phyloP scores from a whole-genome alignment of 2,888 invertebrate species.

The Molanna angustata region DNA sequence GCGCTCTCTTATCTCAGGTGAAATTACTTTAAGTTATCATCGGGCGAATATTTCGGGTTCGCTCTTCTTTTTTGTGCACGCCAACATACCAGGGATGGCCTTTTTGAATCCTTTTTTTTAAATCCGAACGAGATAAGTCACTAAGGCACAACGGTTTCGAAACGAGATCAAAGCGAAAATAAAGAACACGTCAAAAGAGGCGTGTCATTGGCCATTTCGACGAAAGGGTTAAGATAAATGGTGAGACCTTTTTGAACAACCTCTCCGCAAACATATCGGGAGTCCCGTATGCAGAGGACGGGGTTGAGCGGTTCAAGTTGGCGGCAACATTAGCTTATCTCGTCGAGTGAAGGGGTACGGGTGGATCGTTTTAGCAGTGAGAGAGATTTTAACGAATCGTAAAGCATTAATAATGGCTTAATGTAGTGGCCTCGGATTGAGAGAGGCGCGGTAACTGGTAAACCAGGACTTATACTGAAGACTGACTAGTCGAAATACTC shows the following conservation, averaged over 20 bases:
- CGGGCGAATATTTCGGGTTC: background rate
- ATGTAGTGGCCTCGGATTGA: slow-evolving; percentile 13
- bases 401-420: slow-evolving; percentile 27
- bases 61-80: background rate
- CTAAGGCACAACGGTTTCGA: background rate
- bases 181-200: background rate
- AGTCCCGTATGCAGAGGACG: too few relatives aligned
- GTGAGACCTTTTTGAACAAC: background rate
- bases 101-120: background rate
- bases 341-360: too few relatives aligned
- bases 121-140: background rate
- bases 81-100: background rate
- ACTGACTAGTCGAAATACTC: too few relatives aligned
- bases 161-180: background rate
- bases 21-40: slow-evolving; percentile 8
- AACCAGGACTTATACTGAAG: slow-evolving; percentile 4
- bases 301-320: slow-evolving; percentile 25
- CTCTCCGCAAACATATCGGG: too few relatives aligned
- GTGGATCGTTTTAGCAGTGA: slow-evolving; percentile 24
- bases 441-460: slow-evolving; percentile 3
- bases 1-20: slow-evolving; percentile 9
- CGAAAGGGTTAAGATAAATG: background rate
- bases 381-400: slow-evolving; percentile 28
- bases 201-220: background rate
- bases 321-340: slow-evolving; percentile 29